Evolutionary conservation across 2,113 vertebrate species (phyloP), one percentile per base, ranked within the genome.

Genomic region (Lepus europaeus): DNA sequence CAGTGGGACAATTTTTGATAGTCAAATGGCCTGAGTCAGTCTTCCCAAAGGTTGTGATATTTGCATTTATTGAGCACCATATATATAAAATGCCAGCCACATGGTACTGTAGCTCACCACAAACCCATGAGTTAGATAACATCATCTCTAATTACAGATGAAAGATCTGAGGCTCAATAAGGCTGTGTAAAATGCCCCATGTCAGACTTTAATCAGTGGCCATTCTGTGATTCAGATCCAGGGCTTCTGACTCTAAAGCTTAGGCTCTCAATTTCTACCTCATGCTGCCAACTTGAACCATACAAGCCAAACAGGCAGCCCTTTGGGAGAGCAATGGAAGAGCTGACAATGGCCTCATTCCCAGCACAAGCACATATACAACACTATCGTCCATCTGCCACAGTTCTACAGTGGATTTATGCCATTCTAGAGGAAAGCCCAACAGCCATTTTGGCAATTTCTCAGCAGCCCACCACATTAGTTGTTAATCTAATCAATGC

Each of bases 391-490:
- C 96, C 95, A 78, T 87, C 96, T 96, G 93, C 93, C 68, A 80
- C 89, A 45, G 19, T 22, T 19, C 90, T 64, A n/a, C 5, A 10
- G 84, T 79, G 78, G 29, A 86, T 29, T 4, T 39, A 85, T 88
- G 90, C 76, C 83, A 19, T 53, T 53, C 29, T 63, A 88, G 73
- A 88, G 94, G 92, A 94, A 90, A 97, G 59, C 85, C 88, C 81
- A 66, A 36, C 74, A 90, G 85, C 78, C 59, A 59, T 86, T 70
- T 92, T 70, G 90, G 64, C 39, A 88, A 73, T 33, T 25, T 87
- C 84, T 95, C 68, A 70, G 82, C 27, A 59, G 84, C 59, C 81
- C 16, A 33, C 27, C 49, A 22, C 81, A 79, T 94, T 64, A 91
- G 93, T 73, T 92, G 77, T 92, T 88, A 94, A 88, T 70, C 33